Evolutionary conservation across 2,888 invertebrate genomes (phyloP).

Genomic region (Pycnomerus fuliginosus): DNA sequence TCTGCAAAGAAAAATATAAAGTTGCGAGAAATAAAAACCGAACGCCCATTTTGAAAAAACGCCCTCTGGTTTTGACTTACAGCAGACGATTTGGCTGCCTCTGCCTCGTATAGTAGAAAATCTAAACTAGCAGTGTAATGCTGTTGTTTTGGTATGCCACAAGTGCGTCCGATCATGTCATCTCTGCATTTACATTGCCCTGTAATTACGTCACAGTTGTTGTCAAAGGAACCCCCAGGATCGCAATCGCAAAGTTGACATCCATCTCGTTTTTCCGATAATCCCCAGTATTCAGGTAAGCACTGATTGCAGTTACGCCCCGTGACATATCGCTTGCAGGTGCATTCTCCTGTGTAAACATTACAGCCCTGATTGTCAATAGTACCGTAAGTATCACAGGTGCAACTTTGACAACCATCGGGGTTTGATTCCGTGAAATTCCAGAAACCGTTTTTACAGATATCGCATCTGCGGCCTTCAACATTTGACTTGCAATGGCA

Average conservation of each 20-base stretch:
- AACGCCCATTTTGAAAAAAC: too few relatives aligned
- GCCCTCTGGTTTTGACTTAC: too few relatives aligned
- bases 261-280: slow-evolving; percentile 87
- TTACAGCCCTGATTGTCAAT: slow-evolving; percentile 92
- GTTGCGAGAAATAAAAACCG: slow-evolving; percentile 1
- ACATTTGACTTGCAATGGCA: slow-evolving; percentile 94
- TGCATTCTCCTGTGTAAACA: slow-evolving; percentile 84
- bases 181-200: slow-evolving; percentile 92
- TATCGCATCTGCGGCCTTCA: slow-evolving; percentile 86
- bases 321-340: slow-evolving; percentile 92
- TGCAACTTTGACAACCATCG: slow-evolving; percentile 89
- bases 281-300: slow-evolving; percentile 86
- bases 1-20: slow-evolving; percentile 52
- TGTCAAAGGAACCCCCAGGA: slow-evolving; percentile 87
- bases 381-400: slow-evolving; percentile 88
- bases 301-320: slow-evolving; percentile 97
- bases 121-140: slow-evolving; percentile 88
- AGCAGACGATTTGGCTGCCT: slow-evolving; percentile 63
- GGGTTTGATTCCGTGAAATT: slow-evolving; percentile 77
- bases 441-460: slow-evolving; percentile 94
- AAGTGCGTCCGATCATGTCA: slow-evolving; percentile 80
- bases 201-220: slow-evolving; percentile 86
- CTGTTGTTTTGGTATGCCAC: slow-evolving; percentile 86
- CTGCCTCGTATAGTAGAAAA: slow-evolving; percentile 89
- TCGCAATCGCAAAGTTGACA: slow-evolving; percentile 96